These are phyloP conservation scores for Harpagifer antarcticus DNA, from an alignment of 2,797 vertebrate species.

Conservation along the genomic window DNA sequence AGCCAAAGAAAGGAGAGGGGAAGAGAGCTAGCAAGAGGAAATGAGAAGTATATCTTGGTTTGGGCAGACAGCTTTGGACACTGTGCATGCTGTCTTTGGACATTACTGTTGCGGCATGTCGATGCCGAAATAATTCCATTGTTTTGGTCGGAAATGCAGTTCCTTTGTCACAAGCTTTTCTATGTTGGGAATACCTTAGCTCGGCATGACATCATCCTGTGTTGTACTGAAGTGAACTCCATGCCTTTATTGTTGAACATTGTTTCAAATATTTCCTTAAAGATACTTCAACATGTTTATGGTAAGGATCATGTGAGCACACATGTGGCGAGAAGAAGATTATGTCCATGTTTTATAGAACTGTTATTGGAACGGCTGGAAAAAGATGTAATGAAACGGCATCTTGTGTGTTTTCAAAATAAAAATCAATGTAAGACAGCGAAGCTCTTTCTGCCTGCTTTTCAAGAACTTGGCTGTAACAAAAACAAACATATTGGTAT, in stretches of 20 bases:
- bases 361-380: background rate
- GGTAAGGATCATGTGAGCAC: background rate
- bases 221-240: background rate
- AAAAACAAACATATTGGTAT: background rate
- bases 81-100: background rate
- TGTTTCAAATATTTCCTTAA: background rate
- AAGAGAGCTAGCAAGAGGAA: constrained; percentile 93
- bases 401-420: constrained; percentile 15
- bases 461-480: background rate
- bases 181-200: background rate
- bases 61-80: constrained; percentile 1
- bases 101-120: background rate
- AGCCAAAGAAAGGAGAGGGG: constrained; percentile 95
- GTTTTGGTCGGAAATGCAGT: background rate
- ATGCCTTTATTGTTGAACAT: background rate
- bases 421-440: constrained; percentile 5
- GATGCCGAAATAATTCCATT: background rate
- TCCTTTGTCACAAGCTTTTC: background rate
- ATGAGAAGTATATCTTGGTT: constrained; percentile 60
- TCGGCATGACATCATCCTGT: background rate
- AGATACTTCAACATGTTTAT: background rate
- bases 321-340: background rate
- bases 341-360: background rate
- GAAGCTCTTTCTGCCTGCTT: background rate
- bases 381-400: background rate